Evolutionary conservation across 2,797 vertebrate genomes (phyloP).

Genomic region (Enteromius argenteus): DNA sequence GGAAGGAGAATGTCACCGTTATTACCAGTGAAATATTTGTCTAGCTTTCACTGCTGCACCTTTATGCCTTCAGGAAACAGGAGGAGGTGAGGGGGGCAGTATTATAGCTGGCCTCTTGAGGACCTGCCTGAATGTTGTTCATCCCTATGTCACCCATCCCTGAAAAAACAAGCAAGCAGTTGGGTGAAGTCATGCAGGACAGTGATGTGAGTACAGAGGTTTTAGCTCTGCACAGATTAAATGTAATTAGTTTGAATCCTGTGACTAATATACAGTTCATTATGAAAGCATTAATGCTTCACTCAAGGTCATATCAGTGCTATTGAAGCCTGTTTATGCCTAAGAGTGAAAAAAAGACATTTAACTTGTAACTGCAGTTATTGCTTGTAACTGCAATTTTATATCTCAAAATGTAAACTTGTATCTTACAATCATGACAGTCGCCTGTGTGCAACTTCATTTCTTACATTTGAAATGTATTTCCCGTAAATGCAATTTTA

Average conservation of each 20-base stretch:
- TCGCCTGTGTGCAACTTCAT: not conserved
- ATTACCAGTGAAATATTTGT: constrained; percentile 65
- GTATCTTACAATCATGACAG: not conserved
- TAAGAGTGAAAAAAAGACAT: not conserved
- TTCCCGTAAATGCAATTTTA: not conserved
- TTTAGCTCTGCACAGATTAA: constrained; percentile 9
- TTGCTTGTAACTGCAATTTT: not conserved
- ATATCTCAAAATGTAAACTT: not conserved
- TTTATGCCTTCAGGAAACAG: constrained; percentile 57
- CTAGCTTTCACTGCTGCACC: constrained; percentile 57
- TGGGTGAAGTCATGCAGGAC: constrained; percentile 6
- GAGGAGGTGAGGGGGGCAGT: constrained; percentile 52
- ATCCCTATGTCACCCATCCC: constrained; percentile 26
- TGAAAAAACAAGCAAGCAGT: constrained; percentile 24
- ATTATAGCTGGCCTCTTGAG: constrained; percentile 51
- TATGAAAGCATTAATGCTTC: not conserved
- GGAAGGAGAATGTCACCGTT: constrained; percentile 64
- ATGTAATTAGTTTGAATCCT: not conserved
- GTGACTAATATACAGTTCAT: not conserved
- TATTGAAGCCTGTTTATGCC: not conserved
- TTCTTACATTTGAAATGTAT: not conserved
- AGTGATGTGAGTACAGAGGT: constrained; percentile 1
- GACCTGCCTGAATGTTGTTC: constrained; percentile 44
- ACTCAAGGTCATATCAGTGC: not conserved
- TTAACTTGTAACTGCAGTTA: not conserved